Evolutionary conservation across 2,888 invertebrate species (phyloP).

Genomic region (Eugnorisma glareosa): DNA sequence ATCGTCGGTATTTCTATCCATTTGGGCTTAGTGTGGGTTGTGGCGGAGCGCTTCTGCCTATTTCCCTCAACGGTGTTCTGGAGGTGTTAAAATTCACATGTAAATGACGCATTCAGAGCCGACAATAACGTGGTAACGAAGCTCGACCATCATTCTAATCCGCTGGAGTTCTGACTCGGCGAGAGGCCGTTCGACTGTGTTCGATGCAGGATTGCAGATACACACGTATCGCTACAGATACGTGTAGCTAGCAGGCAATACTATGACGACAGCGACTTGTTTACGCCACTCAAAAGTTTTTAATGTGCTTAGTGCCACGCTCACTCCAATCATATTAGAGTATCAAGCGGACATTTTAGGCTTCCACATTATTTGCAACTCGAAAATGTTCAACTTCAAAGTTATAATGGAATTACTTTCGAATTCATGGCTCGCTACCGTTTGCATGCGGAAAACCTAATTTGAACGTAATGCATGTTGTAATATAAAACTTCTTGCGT

Average conservation of each 20-base stretch:
- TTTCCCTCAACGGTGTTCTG: conserved; percentile 45
- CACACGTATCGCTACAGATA: conserved; percentile 18
- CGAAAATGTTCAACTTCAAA: conserved; percentile 80
- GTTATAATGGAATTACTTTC: conserved; percentile 88
- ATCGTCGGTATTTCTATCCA: conserved; percentile 54
- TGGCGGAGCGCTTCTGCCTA: conserved; percentile 26
- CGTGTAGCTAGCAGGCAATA: conserved; percentile 12
- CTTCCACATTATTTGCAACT: conserved; percentile 81
- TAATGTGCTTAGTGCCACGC: conserved; percentile 77
- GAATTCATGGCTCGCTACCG: conserved; percentile 80
- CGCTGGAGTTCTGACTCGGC: conserved; percentile 32
- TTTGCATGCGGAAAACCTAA: conserved; percentile 75
- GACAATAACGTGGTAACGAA: conserved; percentile 54
- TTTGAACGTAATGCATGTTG: conserved; percentile 73
- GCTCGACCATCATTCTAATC: conserved; percentile 54
- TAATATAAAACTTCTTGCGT: conserved; percentile 63
- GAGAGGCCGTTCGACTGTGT: conserved; percentile 8
- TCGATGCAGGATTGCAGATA: conserved; percentile 9
- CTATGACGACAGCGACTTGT: conserved; percentile 70
- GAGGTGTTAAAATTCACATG: conserved; percentile 61
- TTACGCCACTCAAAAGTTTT: conserved; percentile 83
- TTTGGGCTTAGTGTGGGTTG: conserved; percentile 42
- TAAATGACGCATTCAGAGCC: conserved; percentile 62
- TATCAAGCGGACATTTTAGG: conserved; percentile 80
- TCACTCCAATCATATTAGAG: conserved; percentile 84